phyloP scores from a whole-genome alignment of 2,113 vertebrate genomes.

The Syngnathoides biaculeatus region DNA sequence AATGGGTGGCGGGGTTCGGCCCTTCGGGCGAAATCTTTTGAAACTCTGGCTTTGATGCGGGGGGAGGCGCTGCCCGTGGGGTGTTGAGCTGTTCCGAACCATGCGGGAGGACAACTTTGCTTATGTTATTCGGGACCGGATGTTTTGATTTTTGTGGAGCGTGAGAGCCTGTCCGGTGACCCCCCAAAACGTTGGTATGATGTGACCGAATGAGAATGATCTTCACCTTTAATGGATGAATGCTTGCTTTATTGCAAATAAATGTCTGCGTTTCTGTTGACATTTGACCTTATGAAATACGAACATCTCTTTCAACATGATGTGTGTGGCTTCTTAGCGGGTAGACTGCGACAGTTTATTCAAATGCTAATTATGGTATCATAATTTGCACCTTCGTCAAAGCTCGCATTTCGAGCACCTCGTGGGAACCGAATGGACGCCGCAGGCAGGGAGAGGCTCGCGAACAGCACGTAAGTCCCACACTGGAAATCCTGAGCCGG shows the following conservation, averaged over 20 bases:
- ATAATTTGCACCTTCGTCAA: too few species aligned
- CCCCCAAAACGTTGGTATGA: constrained; percentile 1
- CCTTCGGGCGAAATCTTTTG: too few species aligned
- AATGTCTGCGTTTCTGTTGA: background rate
- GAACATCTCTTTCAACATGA: background rate
- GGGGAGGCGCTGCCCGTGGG: constrained; percentile 37
- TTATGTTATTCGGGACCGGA: constrained; percentile 25
- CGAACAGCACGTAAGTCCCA: background rate
- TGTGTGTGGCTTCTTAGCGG: too few species aligned
- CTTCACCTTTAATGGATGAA: constrained; percentile 5
- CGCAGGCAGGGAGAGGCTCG: too few species aligned
- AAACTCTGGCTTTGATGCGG: constrained; percentile 48
- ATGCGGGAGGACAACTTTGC: constrained; percentile 44
- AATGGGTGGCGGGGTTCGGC: constrained; percentile 48
- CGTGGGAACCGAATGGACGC: background rate
- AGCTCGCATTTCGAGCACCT: too few species aligned
- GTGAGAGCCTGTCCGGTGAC: background rate
- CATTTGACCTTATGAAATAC: background rate
- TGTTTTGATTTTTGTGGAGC: constrained; percentile 16
- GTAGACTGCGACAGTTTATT: too few species aligned
- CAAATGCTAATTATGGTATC: too few species aligned
- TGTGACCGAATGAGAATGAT: background rate
- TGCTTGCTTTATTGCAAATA: background rate
- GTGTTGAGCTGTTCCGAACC: constrained; percentile 40
- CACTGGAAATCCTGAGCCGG: too few species aligned